phyloP scores from a whole-genome alignment of 2,797 vertebrate genomes.

The Triplophysa bombifrons region DNA sequence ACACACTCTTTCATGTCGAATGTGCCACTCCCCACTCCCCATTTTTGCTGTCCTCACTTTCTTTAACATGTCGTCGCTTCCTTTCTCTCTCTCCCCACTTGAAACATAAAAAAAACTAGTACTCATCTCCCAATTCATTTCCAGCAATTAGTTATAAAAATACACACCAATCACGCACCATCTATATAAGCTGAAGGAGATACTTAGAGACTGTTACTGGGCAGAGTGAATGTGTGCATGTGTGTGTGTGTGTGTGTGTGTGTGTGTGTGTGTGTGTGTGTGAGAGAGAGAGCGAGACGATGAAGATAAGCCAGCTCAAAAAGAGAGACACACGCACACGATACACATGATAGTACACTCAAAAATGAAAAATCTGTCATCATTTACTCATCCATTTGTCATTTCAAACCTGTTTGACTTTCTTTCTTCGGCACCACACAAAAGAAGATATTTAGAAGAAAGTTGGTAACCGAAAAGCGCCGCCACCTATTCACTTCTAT shows the following conservation, averaged over 20 bases:
- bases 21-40: slow-evolving; percentile 40
- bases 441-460: too few relatives aligned
- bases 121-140: slow-evolving; percentile 64
- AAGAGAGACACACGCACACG: slow-evolving; percentile 7
- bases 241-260: not conserved
- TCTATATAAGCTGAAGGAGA: slow-evolving; percentile 63
- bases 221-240: slow-evolving; percentile 62
- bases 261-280: not conserved
- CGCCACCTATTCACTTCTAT: too few relatives aligned
- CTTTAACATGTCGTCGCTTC: slow-evolving; percentile 1
- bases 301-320: slow-evolving; percentile 18
- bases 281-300: too few relatives aligned
- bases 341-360: not conserved
- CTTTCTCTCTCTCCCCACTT: slow-evolving; percentile 16
- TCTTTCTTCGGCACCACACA: too few relatives aligned
- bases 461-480: too few relatives aligned
- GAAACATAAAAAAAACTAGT: slow-evolving; percentile 23
- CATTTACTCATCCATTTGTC: too few relatives aligned
- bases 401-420: too few relatives aligned
- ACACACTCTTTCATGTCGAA: slow-evolving; percentile 43
- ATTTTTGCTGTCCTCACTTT: slow-evolving; percentile 24
- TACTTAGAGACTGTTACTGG: slow-evolving; percentile 74
- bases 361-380: too few relatives aligned
- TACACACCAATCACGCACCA: slow-evolving; percentile 75
- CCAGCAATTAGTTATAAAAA: slow-evolving; percentile 80